A percentile compares a stretch with the other conserved stretches of the same genome.
These are phyloP conservation scores for Laterallus jamaicensis DNA, from an alignment of 2,113 vertebrate species.

Conservation along the genomic window DNA sequence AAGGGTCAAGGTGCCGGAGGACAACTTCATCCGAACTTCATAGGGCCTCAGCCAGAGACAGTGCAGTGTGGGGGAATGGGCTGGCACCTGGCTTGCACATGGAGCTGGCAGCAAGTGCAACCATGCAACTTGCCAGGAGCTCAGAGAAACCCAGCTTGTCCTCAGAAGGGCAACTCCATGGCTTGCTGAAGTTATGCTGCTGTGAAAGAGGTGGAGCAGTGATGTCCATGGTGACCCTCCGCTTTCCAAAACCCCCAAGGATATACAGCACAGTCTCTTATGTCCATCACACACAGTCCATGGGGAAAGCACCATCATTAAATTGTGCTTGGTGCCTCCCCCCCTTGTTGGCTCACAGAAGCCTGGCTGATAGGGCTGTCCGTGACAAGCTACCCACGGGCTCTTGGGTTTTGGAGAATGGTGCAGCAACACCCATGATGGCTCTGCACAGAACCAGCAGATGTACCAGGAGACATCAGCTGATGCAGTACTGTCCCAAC, in stretches of 20 bases:
- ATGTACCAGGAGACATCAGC: background rate
- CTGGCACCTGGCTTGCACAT: background rate
- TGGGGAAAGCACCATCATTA: background rate
- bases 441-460: background rate
- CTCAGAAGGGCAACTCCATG: background rate
- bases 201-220: background rate
- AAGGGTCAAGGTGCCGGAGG: background rate
- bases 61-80: background rate
- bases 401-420: background rate
- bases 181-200: rapidly evolving
- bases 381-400: background rate
- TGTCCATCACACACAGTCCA: background rate
- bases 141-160: rapidly evolving
- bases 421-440: background rate
- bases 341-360: background rate
- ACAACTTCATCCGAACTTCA: background rate
- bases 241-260: background rate
- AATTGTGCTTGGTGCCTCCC: background rate
- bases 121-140: rapidly evolving
- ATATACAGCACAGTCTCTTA: rapidly evolving
- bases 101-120: background rate
- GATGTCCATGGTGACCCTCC: background rate
- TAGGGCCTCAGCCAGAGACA: background rate
- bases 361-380: background rate
- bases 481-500: rapidly evolving